Evolutionary conservation across 2,888 invertebrate species (phyloP), one percentile per base, ranked within the genome.

Genomic region (Mechanitis messenoides): DNA sequence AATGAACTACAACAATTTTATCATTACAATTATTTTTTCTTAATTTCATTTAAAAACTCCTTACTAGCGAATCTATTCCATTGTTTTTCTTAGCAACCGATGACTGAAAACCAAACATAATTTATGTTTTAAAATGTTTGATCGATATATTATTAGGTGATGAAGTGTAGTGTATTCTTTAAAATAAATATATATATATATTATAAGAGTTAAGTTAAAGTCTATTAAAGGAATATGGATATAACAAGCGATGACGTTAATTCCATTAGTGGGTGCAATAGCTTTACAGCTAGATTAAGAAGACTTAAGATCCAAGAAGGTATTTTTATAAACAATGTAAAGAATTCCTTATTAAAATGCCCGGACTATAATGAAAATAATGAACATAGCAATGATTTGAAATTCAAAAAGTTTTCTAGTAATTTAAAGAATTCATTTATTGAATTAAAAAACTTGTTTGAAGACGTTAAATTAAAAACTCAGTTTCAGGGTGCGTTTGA

Each of bases 281-380:
- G 67, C 68, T 61, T 77, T 6, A 47, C 68, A 20, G 80, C 83
- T 9, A 83, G 80, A 72, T 59, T 87, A 56, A 77, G 82, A 68
- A 73, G 86, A 65, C 69, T 89, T 46, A 84, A 83, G 78, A 85
- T 89, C 67, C 85, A 88, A 71, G 87, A 88, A 78, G 76, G 72
- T 66, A 63, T 87, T 57, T 69, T 85, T 31, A 50, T 73, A 35
- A 78, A 83, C 62, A 70, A 68, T 63, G 60, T 77, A 47, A 69
- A 68, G 56, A 76, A 75, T 56, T 67, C 62, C 12, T 53, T 72
- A 55, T 55, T 63, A 33, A 65, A 68, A 50, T 64, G 65, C 61
- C 42, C 53, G n/a, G 70, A 70, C 20, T 65, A 64, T 45, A 56
- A 69, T 47, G 64, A 60, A 33, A 59, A 58, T 42, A 57, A 55